A percentile compares a stretch with the other conserved stretches of the same genome.
phyloP scores from a whole-genome alignment of 2,113 vertebrate species.

The Lagopus muta region DNA sequence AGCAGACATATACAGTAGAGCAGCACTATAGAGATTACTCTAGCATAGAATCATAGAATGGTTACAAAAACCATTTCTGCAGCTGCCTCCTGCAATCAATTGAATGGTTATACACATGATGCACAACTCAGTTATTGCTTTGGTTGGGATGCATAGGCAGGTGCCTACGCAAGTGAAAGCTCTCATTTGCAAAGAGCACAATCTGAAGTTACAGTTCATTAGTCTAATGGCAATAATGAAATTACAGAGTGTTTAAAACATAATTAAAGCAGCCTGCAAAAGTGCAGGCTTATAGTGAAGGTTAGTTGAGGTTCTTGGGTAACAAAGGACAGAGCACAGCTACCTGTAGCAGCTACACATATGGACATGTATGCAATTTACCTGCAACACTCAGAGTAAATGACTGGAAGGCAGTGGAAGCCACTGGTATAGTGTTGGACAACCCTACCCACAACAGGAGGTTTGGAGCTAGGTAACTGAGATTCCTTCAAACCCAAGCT shows the following conservation, averaged over 20 bases:
- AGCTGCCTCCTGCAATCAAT: neutral
- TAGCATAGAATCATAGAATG: neutral
- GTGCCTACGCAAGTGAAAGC: neutral
- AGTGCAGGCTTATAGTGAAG: neutral
- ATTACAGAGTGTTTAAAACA: neutral
- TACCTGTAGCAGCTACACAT: neutral
- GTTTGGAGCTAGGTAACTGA: no score
- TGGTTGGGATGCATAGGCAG: neutral
- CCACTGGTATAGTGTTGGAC: no score
- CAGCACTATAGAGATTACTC: neutral
- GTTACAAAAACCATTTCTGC: neutral
- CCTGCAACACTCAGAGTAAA: neutral
- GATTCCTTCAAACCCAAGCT: no score
- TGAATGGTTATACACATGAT: neutral
- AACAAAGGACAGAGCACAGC: neutral
- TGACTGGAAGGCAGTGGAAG: neutral
- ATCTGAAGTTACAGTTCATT: neutral
- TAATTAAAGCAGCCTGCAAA: neutral
- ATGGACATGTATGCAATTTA: accelerated
- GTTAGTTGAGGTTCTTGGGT: accelerated
- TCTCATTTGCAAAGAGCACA: neutral
- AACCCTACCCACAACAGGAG: no score
- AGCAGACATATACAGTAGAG: neutral
- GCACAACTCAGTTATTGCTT: neutral
- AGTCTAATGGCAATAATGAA: neutral